Evolutionary conservation across 2,888 invertebrate species (phyloP).

Genomic region (Apomyelois bistriatella): DNA sequence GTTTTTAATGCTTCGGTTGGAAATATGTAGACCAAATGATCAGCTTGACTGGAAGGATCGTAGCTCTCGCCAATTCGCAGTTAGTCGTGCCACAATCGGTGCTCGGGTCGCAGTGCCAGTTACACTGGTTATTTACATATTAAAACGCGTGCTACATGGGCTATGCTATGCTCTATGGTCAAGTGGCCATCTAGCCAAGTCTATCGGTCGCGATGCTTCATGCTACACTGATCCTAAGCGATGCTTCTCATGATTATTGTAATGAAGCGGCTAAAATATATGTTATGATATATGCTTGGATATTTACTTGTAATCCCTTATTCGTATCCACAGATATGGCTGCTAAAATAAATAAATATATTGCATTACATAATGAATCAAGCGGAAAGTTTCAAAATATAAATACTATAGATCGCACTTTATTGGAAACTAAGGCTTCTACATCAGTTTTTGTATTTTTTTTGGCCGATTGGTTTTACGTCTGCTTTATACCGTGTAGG

Average conservation of each 20-base stretch:
- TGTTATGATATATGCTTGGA: constrained; percentile 47
- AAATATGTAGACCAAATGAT: neutral
- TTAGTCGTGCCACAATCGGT: constrained; percentile 7
- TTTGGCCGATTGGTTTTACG: constrained; percentile 17
- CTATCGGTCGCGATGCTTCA: constrained; percentile 13
- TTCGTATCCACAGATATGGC: constrained; percentile 66
- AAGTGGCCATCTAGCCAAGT: neutral
- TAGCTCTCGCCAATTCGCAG: neutral
- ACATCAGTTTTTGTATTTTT: constrained; percentile 13
- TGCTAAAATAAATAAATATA: constrained; percentile 69
- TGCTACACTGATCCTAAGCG: constrained; percentile 19
- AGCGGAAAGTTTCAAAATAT: constrained; percentile 48
- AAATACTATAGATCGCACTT: constrained; percentile 28
- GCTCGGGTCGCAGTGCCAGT: constrained; percentile 7
- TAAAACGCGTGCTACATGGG: constrained; percentile 18
- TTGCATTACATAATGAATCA: constrained; percentile 49
- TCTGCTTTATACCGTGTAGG: constrained; percentile 8
- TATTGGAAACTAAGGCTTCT: neutral
- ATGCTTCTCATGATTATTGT: constrained; percentile 23
- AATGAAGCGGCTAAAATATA: constrained; percentile 59
- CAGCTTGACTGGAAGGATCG: constrained; percentile 1
- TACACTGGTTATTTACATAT: constrained; percentile 21
- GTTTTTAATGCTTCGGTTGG: too few species aligned
- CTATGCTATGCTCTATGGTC: constrained; percentile 6
- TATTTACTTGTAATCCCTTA: constrained; percentile 68